Evolutionary conservation across 2,888 invertebrate species (phyloP), one percentile per base, ranked within the genome.

Genomic region (Azorinus chamasolen): DNA sequence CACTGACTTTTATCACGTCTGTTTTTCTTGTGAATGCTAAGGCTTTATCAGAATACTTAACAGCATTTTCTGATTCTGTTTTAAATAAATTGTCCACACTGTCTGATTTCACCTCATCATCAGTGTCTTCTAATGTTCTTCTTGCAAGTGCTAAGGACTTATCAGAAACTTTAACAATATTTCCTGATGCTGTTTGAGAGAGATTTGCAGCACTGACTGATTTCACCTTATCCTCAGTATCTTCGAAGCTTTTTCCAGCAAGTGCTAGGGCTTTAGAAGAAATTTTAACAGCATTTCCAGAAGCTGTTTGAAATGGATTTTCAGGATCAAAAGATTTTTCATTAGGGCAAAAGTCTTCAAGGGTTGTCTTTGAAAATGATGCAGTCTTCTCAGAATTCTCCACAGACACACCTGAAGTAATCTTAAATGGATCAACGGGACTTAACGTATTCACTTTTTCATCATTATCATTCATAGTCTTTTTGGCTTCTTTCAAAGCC

Each of bases 371-470:
- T 14, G 27, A 25, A 27, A 27, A 45, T 46, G 25, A 6, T n/a
- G 25, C 14, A 20, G 24, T 50, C 27, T 68, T 37, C 10, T 66
- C 68, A 25, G 74, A 66, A 18, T 85, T 43, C 16, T 18, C 16
- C 0, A 84, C 68, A 46, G 46, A 55, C 50, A 69, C 84, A 24
- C 84, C 84, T 41, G 69, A 50, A 16, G 77, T 77, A 25, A 22
- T 58, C 45, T 25, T 24, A 58, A 58, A 58, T n/a, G 41, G 41
- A 39, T 27, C 20, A 2, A 55, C 41, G 2, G 2, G 20, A 20
- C 1, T n/a, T 39, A 20, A 39, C 18, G 2, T 16, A 20, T 1
- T 5, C 3, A 6, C 58, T 18, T 10, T 37, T n/a, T 37, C 54
- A 25, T 25, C 64, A 41, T 46, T 22, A 12, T 27, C n/a, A 27